phyloP scores from a whole-genome alignment of 2,797 vertebrate genomes.

The Sebastes itinus region DNA sequence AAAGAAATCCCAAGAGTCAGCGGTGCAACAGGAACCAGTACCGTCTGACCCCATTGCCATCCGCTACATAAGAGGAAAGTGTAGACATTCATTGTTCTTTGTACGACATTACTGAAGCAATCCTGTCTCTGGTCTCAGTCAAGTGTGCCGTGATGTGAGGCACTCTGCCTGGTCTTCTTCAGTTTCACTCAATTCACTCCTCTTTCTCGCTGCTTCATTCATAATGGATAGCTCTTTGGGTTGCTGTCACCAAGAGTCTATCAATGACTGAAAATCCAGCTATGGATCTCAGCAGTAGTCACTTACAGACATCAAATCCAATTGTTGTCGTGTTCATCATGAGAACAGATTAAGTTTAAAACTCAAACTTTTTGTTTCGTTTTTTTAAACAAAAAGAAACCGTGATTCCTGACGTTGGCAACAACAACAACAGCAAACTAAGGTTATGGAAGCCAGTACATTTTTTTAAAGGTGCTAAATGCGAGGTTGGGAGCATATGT shows the following conservation, averaged over 20 bases:
- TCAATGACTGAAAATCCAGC: constrained; percentile 58
- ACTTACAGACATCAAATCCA: constrained; percentile 43
- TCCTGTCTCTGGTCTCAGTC: constrained; percentile 82
- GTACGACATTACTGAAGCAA: constrained; percentile 83
- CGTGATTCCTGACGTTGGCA: background rate
- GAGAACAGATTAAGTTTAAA: background rate
- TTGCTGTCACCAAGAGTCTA: constrained; percentile 71
- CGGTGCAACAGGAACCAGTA: constrained; percentile 33
- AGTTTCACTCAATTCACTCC: constrained; percentile 82
- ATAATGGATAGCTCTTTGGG: constrained; percentile 79
- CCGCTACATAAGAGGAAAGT: constrained; percentile 73
- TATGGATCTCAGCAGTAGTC: constrained; percentile 32
- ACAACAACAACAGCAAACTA: background rate
- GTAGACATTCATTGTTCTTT: constrained; percentile 75
- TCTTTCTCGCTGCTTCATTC: constrained; percentile 82
- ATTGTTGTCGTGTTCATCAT: constrained; percentile 21
- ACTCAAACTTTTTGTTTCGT: background rate
- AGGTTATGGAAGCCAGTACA: background rate
- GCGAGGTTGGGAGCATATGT: too few species aligned
- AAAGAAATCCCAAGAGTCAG: constrained; percentile 5
- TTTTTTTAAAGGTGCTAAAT: background rate
- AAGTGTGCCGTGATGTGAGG: constrained; percentile 76
- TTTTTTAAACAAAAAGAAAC: background rate
- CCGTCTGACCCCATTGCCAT: constrained; percentile 10
- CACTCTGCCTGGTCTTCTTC: constrained; percentile 71